phyloP scores from a whole-genome alignment of 2,113 vertebrate genomes.

The Catharus minimus region DNA sequence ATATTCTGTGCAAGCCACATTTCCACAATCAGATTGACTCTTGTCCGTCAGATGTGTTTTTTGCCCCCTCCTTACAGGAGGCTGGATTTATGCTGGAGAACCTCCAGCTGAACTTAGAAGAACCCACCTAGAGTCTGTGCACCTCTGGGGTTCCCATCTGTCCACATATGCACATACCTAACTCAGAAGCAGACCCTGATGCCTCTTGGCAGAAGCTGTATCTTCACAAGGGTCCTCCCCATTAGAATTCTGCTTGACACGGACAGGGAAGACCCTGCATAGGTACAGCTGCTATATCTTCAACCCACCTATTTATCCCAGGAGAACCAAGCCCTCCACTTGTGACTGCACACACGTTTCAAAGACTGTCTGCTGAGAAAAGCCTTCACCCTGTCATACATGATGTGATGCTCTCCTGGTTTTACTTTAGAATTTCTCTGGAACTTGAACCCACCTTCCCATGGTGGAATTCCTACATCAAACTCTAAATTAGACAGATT shows the following conservation, averaged over 20 bases:
- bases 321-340: neutral
- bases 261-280: neutral
- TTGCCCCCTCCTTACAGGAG: neutral
- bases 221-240: neutral
- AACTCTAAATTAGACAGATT: neutral
- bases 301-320: neutral
- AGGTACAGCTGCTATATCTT: neutral
- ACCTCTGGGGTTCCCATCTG: neutral
- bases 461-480: neutral
- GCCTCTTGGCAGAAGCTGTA: neutral
- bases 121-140: neutral
- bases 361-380: neutral
- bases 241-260: neutral
- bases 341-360: neutral
- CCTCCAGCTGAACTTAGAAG: neutral
- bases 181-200: neutral
- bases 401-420: neutral
- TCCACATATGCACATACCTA: fast-evolving
- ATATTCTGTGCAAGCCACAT: neutral
- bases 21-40: neutral
- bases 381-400: neutral
- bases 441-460: neutral
- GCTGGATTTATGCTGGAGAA: neutral
- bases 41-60: fast-evolving
- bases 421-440: neutral